A percentile compares a stretch with the other conserved stretches of the same genome.
These are phyloP conservation scores for Oscheius onirici DNA, from an alignment of 2,888 invertebrate species.

Conservation along the genomic window DNA sequence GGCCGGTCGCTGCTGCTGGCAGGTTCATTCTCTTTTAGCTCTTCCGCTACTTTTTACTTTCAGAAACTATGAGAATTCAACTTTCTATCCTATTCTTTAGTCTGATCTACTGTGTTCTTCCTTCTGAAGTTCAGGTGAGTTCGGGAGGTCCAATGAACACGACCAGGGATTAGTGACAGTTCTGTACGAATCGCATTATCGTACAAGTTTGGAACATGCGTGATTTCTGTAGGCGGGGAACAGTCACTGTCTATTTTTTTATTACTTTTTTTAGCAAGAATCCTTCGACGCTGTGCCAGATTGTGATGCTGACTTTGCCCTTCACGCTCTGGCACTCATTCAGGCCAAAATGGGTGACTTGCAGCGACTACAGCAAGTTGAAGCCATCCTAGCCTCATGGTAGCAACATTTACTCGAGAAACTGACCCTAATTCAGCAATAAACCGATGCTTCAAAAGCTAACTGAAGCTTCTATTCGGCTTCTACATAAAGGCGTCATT, in stretches of 20 bases:
- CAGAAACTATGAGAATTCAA: background rate
- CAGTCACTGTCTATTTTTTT: background rate
- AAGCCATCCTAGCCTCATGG: slow-evolving; percentile 52
- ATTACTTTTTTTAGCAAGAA: background rate
- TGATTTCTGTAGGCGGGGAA: background rate
- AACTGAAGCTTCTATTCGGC: slow-evolving; percentile 42
- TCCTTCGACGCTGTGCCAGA: slow-evolving; percentile 32
- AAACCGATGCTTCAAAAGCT: slow-evolving; percentile 54
- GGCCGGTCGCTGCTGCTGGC: background rate
- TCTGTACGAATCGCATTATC: background rate
- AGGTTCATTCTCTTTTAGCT: background rate
- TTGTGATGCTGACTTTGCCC: slow-evolving; percentile 49
- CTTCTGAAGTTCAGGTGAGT: background rate
- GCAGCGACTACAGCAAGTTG: slow-evolving; percentile 40
- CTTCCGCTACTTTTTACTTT: background rate
- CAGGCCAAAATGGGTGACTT: slow-evolving; percentile 40
- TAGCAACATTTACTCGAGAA: background rate
- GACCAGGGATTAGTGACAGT: too few relatives aligned
- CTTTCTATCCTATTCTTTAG: background rate
- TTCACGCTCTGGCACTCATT: slow-evolving; percentile 40
- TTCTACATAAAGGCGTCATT: slow-evolving; percentile 39
- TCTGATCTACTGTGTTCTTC: background rate
- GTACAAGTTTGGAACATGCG: background rate
- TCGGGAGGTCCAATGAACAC: background rate
- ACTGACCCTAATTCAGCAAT: slow-evolving; percentile 30